These are phyloP conservation scores for Lycorma delicatula DNA, from an alignment of 1,140 invertebrate species.

Conservation along the genomic window DNA sequence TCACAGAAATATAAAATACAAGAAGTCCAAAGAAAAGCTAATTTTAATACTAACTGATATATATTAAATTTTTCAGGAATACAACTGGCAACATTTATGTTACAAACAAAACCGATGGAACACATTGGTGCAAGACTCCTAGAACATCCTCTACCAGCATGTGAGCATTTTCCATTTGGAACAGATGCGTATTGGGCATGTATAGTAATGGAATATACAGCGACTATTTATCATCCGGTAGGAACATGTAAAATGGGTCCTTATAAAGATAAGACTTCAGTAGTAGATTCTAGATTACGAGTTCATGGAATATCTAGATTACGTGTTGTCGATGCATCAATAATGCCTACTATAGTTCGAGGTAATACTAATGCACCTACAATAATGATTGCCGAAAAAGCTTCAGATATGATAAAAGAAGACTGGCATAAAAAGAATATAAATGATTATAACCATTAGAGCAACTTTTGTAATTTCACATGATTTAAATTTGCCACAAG, in stretches of 20 bases:
- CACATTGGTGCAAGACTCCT: constrained; percentile 33
- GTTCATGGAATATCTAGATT: constrained; percentile 38
- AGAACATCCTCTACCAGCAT: constrained; percentile 38
- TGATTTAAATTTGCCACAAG: no score
- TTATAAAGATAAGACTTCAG: constrained; percentile 35
- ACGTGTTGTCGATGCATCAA: constrained; percentile 40
- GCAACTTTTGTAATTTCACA: no score
- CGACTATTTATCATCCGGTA: constrained; percentile 78
- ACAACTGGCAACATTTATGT: constrained; percentile 25
- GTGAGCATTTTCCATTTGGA: constrained; percentile 38
- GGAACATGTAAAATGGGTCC: constrained; percentile 47
- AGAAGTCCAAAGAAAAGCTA: no score
- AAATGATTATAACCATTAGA: no score
- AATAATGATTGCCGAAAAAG: constrained; percentile 52
- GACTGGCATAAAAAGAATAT: constrained; percentile 26
- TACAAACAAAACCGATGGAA: constrained; percentile 35
- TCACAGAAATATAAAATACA: no score
- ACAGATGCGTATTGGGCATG: constrained; percentile 56
- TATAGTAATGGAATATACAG: constrained; percentile 63
- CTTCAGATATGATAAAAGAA: constrained; percentile 42
- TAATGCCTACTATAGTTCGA: constrained; percentile 43
- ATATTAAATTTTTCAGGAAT: constrained; percentile 7
- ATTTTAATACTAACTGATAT: no score
- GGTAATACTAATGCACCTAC: constrained; percentile 46
- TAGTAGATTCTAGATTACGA: constrained; percentile 41